phyloP scores from a whole-genome alignment of 2,888 invertebrate genomes.

The Poecilobothrus nobilitatus region DNA sequence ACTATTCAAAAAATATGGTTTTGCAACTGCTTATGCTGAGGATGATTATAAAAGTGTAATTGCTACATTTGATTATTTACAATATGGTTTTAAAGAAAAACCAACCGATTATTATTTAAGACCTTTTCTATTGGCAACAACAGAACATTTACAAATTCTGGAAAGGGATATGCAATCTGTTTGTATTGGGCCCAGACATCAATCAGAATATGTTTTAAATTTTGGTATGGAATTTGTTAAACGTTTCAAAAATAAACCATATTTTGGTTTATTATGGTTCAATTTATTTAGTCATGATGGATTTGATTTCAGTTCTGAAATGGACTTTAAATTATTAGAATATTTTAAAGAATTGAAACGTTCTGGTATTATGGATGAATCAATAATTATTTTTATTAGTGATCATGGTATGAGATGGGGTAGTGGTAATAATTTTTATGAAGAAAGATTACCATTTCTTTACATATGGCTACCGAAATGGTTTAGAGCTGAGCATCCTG shows the following conservation, averaged over 20 bases:
- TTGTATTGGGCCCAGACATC: constrained; percentile 51
- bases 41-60: constrained; percentile 47
- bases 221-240: constrained; percentile 56
- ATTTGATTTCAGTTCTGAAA: constrained; percentile 52
- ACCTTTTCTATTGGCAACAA: constrained; percentile 59
- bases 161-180: constrained; percentile 45
- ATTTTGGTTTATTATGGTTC: constrained; percentile 67
- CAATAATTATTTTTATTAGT: constrained; percentile 60
- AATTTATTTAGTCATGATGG: constrained; percentile 63
- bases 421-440: constrained; percentile 59
- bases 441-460: constrained; percentile 65
- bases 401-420: constrained; percentile 70
- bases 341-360: constrained; percentile 50
- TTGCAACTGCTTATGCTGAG: constrained; percentile 68
- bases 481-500: constrained; percentile 49
- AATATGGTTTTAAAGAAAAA: constrained; percentile 56
- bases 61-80: constrained; percentile 48
- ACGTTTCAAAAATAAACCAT: constrained; percentile 50
- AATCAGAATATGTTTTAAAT: constrained; percentile 56
- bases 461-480: constrained; percentile 56
- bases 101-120: constrained; percentile 74
- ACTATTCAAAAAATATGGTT: constrained; percentile 56
- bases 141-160: constrained; percentile 43
- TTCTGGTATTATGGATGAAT: constrained; percentile 51
- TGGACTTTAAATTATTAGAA: constrained; percentile 51